These are phyloP conservation scores for Cichlasoma orientale DNA, from an alignment of 2,797 vertebrate species.

Conservation along the genomic window DNA sequence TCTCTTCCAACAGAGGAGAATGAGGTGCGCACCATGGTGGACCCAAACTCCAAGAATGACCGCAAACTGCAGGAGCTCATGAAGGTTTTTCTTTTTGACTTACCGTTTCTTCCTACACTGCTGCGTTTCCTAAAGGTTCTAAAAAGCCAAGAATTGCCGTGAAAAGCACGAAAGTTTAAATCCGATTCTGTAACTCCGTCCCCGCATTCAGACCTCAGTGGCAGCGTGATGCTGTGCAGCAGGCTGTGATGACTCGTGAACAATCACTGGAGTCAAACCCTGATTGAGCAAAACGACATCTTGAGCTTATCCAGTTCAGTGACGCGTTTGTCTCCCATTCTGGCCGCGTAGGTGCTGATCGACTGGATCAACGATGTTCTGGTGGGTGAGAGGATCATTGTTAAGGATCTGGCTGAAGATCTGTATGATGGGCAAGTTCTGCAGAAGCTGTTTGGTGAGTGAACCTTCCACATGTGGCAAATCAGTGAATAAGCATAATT, in stretches of 20 bases:
- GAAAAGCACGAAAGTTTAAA: neutral
- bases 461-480: neutral
- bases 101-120: neutral
- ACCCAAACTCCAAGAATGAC: conserved; percentile 94
- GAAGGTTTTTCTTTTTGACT: conserved; percentile 77
- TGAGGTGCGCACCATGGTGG: conserved; percentile 97
- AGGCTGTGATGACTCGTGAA: neutral
- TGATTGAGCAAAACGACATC: neutral
- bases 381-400: conserved; percentile 97
- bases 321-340: neutral
- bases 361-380: conserved; percentile 99
- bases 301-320: neutral
- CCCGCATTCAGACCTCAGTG: too few relatives aligned
- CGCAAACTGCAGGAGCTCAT: conserved; percentile 94
- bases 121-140: neutral
- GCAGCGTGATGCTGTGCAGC: too few relatives aligned
- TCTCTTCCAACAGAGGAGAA: conserved; percentile 88
- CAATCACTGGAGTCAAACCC: neutral
- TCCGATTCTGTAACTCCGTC: too few relatives aligned
- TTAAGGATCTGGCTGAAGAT: conserved; percentile 98
- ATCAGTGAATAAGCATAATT: neutral
- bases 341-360: conserved; percentile 87
- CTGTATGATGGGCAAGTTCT: conserved; percentile 97
- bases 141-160: neutral
- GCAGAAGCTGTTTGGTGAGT: conserved; percentile 93